Percentiles rank a stretch among this genome's conserved stretches.
phyloP scores from a whole-genome alignment of 2,113 vertebrate species.

The Rhinolophus sinicus region DNA sequence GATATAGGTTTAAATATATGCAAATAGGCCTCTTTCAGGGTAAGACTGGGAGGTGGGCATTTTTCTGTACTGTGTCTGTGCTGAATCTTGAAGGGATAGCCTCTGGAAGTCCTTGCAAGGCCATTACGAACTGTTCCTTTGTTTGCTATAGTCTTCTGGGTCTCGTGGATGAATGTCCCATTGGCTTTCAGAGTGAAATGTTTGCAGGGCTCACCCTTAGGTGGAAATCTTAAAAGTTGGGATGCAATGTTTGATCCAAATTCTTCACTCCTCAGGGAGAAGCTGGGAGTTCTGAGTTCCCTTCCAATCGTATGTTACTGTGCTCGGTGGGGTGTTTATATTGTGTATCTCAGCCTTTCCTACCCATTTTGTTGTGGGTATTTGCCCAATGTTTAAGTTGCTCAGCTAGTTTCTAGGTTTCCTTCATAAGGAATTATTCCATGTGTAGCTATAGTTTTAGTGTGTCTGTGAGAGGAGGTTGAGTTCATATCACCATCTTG shows the following conservation, averaged over 20 bases:
- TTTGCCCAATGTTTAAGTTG: neutral
- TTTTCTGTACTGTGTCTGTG: neutral
- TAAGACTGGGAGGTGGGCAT: neutral
- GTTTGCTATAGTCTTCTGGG: neutral
- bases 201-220: neutral
- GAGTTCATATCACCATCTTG: neutral
- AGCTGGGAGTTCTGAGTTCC: neutral
- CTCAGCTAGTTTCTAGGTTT: neutral
- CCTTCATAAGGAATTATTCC: neutral
- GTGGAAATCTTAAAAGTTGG: neutral
- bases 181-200: neutral
- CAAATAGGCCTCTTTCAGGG: too few relatives aligned
- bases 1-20: neutral
- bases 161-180: neutral
- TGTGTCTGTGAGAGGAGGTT: neutral
- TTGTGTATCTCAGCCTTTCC: neutral
- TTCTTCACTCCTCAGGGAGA: neutral
- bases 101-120: neutral
- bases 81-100: neutral
- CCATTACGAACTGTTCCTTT: neutral
- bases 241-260: neutral
- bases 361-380: neutral
- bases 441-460: neutral
- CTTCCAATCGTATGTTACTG: neutral
- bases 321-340: neutral